phyloP scores from a whole-genome alignment of 2,888 invertebrate genomes.

The Parthenolecanium corni region DNA sequence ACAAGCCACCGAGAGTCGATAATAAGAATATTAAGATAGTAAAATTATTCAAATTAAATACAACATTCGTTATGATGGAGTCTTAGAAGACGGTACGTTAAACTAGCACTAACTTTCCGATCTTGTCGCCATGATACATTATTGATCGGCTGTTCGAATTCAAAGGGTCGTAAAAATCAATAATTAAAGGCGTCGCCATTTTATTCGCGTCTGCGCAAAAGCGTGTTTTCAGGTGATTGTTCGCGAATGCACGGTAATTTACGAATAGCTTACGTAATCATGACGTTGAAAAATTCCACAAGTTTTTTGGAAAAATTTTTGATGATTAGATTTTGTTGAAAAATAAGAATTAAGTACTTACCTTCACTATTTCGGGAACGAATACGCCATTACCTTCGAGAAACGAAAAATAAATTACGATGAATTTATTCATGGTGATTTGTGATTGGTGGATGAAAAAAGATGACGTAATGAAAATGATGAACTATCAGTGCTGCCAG shows the following conservation, averaged over 20 bases:
- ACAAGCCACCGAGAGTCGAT: conserved; percentile 22
- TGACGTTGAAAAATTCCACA: not conserved
- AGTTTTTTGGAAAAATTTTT: not conserved
- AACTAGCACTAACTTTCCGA: conserved; percentile 24
- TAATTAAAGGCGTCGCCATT: conserved; percentile 45
- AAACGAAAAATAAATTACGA: no score
- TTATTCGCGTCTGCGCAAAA: conserved; percentile 57
- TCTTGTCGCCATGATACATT: conserved; percentile 25
- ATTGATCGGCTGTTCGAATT: conserved; percentile 19
- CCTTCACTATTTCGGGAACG: conserved; percentile 7
- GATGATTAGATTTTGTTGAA: not conserved
- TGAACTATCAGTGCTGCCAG: no score
- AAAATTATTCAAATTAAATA: conserved; percentile 12
- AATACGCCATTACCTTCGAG: conserved; percentile 8
- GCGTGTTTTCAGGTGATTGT: conserved; percentile 31
- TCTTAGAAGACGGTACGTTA: conserved; percentile 9
- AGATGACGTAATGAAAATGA: no score
- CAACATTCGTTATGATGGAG: conserved; percentile 5
- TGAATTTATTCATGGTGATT: no score
- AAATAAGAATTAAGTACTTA: conserved; percentile 7
- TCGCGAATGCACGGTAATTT: not conserved
- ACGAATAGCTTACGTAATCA: not conserved
- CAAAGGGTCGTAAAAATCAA: conserved; percentile 26
- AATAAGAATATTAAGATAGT: not conserved
- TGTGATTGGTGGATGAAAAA: no score